These are phyloP conservation scores for pig (Sus scrofa) DNA, from an alignment of 2,113 vertebrate species.

Conservation along the genomic window DNA sequence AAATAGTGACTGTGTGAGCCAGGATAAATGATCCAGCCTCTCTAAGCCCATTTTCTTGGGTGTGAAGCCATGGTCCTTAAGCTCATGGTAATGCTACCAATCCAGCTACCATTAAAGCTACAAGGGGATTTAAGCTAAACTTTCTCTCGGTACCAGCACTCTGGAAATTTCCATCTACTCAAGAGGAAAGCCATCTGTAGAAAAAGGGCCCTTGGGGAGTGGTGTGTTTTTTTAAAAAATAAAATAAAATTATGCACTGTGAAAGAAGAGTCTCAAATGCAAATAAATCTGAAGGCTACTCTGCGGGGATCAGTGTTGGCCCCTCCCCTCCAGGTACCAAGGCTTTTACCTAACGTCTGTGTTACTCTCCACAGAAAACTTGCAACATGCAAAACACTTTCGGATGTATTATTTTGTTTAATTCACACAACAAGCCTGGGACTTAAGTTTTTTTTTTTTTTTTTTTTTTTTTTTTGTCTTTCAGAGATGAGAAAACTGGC, in stretches of 20 bases:
- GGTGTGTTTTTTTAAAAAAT: background rate
- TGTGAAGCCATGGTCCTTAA: background rate
- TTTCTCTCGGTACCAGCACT: slow-evolving; percentile 22
- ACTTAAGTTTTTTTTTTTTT: background rate
- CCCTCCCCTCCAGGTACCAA: background rate
- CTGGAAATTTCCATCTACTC: slow-evolving; percentile 28
- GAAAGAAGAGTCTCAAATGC: background rate
- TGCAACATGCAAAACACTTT: background rate
- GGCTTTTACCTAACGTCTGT: background rate
- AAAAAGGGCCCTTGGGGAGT: background rate
- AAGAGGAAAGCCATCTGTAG: slow-evolving; percentile 8
- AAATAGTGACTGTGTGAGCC: background rate
- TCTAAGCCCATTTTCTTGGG: background rate
- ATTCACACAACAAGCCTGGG: background rate
- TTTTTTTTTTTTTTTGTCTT: background rate
- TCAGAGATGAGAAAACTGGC: slow-evolving; percentile 17
- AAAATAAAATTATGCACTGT: background rate
- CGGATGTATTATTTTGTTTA: background rate
- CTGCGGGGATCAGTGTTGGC: background rate
- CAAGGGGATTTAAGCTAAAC: slow-evolving; percentile 21
- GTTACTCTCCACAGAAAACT: slow-evolving; percentile 1
- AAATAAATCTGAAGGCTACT: slow-evolving; percentile 7
- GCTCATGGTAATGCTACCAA: background rate
- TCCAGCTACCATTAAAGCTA: background rate
- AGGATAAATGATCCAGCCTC: background rate